Percentiles rank a stretch among this genome's conserved stretches.
These are phyloP conservation scores for Camelus bactrianus DNA, from an alignment of 2,113 vertebrate genomes.

Conservation along the genomic window DNA sequence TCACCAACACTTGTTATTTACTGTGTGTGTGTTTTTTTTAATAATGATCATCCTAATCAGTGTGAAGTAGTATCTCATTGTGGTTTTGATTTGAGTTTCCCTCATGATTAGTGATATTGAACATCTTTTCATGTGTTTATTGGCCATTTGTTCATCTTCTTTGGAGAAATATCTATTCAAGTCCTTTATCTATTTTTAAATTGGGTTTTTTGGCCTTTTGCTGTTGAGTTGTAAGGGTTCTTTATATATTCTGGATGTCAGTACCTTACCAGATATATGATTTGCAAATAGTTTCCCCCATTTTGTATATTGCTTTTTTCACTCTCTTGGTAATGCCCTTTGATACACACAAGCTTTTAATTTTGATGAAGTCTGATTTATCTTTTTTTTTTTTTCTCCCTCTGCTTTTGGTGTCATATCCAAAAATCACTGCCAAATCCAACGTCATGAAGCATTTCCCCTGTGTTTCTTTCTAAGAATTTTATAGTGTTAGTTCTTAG, in stretches of 20 bases:
- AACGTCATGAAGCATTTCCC: background rate
- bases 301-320: background rate
- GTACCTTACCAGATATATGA: background rate
- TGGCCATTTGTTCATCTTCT: background rate
- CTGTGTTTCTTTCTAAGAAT: background rate
- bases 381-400: background rate
- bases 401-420: background rate
- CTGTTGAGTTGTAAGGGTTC: background rate
- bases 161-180: background rate
- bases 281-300: background rate
- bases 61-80: background rate
- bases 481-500: background rate
- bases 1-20: background rate
- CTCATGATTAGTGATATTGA: background rate
- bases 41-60: background rate
- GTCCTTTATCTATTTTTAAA: background rate
- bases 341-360: background rate
- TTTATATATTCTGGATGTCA: background rate
- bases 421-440: background rate
- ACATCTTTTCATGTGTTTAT: background rate
- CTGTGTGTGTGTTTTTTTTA: background rate
- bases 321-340: background rate
- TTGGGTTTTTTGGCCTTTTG: background rate
- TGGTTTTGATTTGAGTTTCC: slow-evolving; percentile 8
- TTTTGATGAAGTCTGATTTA: background rate